Evolutionary conservation across 2,113 vertebrate genomes (phyloP).

Genomic region (Macrotus californicus): DNA sequence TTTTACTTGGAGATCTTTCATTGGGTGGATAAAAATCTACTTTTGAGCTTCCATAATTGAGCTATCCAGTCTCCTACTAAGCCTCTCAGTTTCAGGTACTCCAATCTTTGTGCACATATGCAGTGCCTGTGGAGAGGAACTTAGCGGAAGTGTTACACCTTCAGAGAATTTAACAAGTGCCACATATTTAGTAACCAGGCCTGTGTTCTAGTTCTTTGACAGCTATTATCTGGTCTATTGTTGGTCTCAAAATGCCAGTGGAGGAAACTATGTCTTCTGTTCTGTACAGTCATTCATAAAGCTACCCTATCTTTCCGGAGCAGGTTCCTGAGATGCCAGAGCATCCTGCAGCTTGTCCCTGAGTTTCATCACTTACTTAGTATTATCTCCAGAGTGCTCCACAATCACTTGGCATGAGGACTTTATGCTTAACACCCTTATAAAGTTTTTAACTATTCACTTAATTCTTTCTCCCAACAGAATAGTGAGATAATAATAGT

Average conservation of each 20-base stretch:
- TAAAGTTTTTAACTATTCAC: slow-evolving; percentile 51
- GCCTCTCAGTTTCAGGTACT: too few relatives aligned
- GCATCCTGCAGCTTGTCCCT: background rate
- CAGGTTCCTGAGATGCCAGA: background rate
- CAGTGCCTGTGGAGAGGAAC: fast-evolving
- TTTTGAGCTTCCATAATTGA: background rate
- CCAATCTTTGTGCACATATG: background rate
- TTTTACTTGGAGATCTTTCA: background rate
- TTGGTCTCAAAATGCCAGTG: background rate
- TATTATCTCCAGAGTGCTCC: background rate
- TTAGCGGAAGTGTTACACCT: background rate
- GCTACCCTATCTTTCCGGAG: background rate
- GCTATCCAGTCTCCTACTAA: background rate
- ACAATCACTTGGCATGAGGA: background rate
- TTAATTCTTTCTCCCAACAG: slow-evolving; percentile 34
- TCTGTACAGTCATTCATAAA: background rate
- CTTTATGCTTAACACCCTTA: slow-evolving; percentile 27
- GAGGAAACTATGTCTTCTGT: background rate
- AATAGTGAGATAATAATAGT: slow-evolving; percentile 50
- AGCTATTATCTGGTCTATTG: background rate
- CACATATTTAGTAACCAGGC: background rate
- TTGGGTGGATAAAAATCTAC: background rate
- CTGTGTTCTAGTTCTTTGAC: background rate
- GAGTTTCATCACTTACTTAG: background rate
- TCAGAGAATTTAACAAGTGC: background rate